These are phyloP conservation scores for Taenioides sp. DNA, from an alignment of 2,797 vertebrate genomes.

Conservation along the genomic window DNA sequence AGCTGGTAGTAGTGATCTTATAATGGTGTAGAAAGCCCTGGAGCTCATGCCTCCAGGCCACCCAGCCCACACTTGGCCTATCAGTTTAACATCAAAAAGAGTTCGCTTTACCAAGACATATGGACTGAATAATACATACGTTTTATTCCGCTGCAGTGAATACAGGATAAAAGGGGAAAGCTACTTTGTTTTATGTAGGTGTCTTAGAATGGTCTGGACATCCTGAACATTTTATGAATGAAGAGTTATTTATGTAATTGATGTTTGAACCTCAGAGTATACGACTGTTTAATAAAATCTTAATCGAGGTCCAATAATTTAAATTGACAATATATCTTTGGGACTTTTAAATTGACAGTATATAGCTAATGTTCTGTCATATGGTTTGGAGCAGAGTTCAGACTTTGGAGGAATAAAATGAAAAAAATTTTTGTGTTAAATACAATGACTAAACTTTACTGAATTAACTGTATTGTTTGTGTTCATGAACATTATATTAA, in stretches of 20 bases:
- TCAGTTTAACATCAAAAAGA: conserved; percentile 78
- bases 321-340: no score
- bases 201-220: neutral
- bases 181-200: neutral
- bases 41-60: conserved; percentile 70
- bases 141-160: conserved; percentile 70
- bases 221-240: neutral
- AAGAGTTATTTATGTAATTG: neutral
- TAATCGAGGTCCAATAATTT: no score
- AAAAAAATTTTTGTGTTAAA: no score
- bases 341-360: no score
- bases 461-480: no score
- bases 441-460: no score
- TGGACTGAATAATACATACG: conserved; percentile 77
- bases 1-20: conserved; percentile 28
- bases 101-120: conserved; percentile 75
- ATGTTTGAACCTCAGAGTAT: no score
- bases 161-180: conserved; percentile 30
- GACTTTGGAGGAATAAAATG: no score
- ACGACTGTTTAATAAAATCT: no score
- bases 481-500: no score
- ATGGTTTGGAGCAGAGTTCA: no score
- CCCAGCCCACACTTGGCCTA: conserved; percentile 73
- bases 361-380: no score
- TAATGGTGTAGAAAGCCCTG: conserved; percentile 66